These are phyloP conservation scores for Reticulitermes lucifugus DNA, from an alignment of 2,888 invertebrate genomes.

Conservation along the genomic window DNA sequence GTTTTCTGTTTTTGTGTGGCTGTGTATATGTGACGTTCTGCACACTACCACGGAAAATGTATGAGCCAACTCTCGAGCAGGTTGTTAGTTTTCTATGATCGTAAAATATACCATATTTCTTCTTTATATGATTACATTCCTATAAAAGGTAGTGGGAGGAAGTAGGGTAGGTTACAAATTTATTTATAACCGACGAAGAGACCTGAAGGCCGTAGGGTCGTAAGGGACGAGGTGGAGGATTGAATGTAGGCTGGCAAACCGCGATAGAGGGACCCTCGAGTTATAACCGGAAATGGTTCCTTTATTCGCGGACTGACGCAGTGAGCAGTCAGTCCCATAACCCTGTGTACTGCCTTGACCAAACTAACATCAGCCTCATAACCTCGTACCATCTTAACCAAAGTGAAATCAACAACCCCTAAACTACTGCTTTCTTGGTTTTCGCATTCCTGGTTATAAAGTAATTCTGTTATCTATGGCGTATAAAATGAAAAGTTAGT, in stretches of 20 bases:
- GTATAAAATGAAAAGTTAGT: too few relatives aligned
- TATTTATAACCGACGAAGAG: conserved; percentile 45
- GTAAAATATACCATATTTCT: conserved; percentile 49
- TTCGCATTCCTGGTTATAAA: too few relatives aligned
- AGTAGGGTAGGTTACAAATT: conserved; percentile 41
- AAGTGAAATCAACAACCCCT: too few relatives aligned
- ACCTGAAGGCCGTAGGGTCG: background rate
- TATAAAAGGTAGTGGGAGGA: conserved; percentile 42
- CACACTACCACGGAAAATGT: conserved; percentile 15
- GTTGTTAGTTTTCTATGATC: conserved; percentile 43
- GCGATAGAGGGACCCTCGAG: conserved; percentile 34
- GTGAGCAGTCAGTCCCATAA: too few relatives aligned
- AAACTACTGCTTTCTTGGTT: too few relatives aligned
- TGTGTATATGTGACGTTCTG: background rate
- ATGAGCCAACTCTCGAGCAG: conserved; percentile 42
- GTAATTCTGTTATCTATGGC: too few relatives aligned
- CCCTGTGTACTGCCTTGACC: too few relatives aligned
- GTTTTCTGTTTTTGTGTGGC: background rate
- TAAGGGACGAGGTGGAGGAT: conserved; percentile 4
- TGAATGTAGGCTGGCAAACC: conserved; percentile 36
- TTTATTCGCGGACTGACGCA: too few relatives aligned
- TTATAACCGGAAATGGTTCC: background rate
- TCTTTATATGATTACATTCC: conserved; percentile 50
- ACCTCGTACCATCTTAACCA: too few relatives aligned
- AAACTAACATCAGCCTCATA: too few relatives aligned